A percentile compares a stretch with the other conserved stretches of the same genome.
Conservation (phyloP, 1,140 invertebrate genomes). For the Bombus confusus region DNA sequence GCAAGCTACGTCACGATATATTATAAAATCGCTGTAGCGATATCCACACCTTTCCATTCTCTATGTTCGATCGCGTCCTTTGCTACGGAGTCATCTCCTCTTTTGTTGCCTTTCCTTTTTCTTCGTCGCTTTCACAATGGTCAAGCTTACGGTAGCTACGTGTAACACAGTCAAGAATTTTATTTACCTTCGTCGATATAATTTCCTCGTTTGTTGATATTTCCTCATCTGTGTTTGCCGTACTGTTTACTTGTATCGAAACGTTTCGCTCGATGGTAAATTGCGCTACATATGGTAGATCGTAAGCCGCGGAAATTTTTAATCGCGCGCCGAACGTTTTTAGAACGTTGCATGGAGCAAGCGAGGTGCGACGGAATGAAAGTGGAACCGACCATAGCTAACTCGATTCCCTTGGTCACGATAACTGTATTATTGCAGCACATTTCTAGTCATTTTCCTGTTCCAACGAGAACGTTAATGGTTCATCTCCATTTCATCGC, state of each 20-base stretch:
- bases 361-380: conserved; percentile 1
- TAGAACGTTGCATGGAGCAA: not conserved
- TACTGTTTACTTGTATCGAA: not conserved
- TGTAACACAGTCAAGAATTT: not conserved
- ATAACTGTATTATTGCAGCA: conserved; percentile 44
- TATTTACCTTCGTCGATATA: not conserved
- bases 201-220: not conserved
- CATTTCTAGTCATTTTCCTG: conserved; percentile 49
- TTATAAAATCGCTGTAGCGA: conserved; percentile 19
- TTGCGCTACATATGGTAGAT: too few species aligned
- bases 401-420: conserved; percentile 37
- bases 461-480: conserved; percentile 21
- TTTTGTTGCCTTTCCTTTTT: too few species aligned
- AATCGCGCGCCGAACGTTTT: not conserved
- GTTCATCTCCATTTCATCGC: not conserved
- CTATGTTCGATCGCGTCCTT: not conserved
- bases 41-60: not conserved
- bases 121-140: not conserved
- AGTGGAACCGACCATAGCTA: conserved; percentile 33
- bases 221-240: not conserved
- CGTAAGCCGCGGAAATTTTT: not conserved
- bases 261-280: not conserved
- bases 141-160: not conserved
- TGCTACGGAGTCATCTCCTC: not conserved
- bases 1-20: conserved; percentile 12